These are phyloP conservation scores for Zoanthus gigantus DNA, from an alignment of 92 coral and sea anemone species.

Conservation along the genomic window DNA sequence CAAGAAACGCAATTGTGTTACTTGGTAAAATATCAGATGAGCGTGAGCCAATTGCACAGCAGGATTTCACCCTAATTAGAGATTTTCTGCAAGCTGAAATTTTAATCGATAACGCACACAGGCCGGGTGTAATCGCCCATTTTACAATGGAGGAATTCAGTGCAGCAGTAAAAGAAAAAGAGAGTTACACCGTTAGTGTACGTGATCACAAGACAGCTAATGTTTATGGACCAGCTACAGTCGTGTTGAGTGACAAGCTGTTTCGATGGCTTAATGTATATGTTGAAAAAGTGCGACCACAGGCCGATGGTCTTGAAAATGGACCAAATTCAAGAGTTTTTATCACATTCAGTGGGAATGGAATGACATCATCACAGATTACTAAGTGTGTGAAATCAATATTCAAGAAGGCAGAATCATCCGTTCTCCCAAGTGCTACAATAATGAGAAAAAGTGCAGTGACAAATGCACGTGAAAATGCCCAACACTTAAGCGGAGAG, in stretches of 20 bases:
- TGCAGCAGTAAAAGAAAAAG: slow-evolving; percentile 22
- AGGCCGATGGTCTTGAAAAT: background rate
- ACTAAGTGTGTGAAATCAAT: slow-evolving; percentile 43
- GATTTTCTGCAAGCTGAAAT: slow-evolving; percentile 22
- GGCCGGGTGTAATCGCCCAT: slow-evolving; percentile 43
- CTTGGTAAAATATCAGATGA: slow-evolving; percentile 16
- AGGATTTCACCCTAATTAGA: slow-evolving; percentile 30
- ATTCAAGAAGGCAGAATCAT: slow-evolving; percentile 41
- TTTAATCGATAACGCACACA: slow-evolving; percentile 40
- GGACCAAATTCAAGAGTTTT: slow-evolving; percentile 23
- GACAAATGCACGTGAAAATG: slow-evolving; percentile 35
- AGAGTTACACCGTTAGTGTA: background rate
- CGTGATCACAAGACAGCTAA: slow-evolving; percentile 50
- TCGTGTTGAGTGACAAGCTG: slow-evolving; percentile 26
- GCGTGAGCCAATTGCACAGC: slow-evolving; percentile 26
- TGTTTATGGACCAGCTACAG: slow-evolving; percentile 41
- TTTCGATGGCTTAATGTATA: slow-evolving; percentile 37
- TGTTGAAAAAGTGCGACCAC: slow-evolving; percentile 33
- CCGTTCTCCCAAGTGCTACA: slow-evolving; percentile 30
- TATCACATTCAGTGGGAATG: slow-evolving; percentile 34
- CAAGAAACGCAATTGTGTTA: slow-evolving; percentile 27
- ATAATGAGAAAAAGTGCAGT: slow-evolving; percentile 50
- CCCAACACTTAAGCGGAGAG: slow-evolving; percentile 21
- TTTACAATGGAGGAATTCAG: slow-evolving; percentile 32
- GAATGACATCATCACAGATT: slow-evolving; percentile 40